Evolutionary conservation across 1,140 invertebrate species (phyloP), one percentile per base, ranked within the genome.

Genomic region (Cyclargus thomasi): DNA sequence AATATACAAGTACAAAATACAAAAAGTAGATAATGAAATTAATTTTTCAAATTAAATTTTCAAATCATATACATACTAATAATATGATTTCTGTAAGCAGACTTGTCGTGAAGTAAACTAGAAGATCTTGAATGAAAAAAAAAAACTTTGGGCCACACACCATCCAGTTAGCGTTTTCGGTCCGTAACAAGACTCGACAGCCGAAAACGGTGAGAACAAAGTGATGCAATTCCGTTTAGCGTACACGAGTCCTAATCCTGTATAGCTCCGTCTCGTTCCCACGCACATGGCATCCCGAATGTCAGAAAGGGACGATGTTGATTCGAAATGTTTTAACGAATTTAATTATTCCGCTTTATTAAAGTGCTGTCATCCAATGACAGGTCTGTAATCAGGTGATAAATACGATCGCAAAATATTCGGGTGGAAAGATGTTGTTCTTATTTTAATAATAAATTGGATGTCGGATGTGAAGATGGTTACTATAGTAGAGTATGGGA

Each of bases 141-240:
- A 47, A 39, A 7, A 47, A 0, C 39, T 47, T 47, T 47, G 14
- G 14, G 14, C 39, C 39, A 47, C 8, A 47, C 39, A 47, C 39
- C 39, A 47, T 14, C 39, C 39, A 47, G 39, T 47, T 47, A 47
- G 39, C 39, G 39, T 47, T 47, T 47, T 47, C 39, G 39, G 39
- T 47, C 14, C 14, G 14, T 47, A 47, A 47, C 8, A 47, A 47
- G 39, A 16, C 39, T 16, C 11, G 39, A 47, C 39, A 47, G 39
- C 39, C 39, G 39, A 47, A 47, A 47, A 47, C 39, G 39, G 39
- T 47, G 39, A 47, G 39, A 47, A 47, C 39, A 47, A 47, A 47
- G 39, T 47, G 39, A 47, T 47, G 39, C 39, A 47, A 47, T 47
- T 47, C 14, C 39, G 39, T 14, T 16, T 16, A 47, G 39, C 14